Base-by-base conservation (phyloP, 2,888 invertebrate genomes). In the Eledona agricola region DNA sequence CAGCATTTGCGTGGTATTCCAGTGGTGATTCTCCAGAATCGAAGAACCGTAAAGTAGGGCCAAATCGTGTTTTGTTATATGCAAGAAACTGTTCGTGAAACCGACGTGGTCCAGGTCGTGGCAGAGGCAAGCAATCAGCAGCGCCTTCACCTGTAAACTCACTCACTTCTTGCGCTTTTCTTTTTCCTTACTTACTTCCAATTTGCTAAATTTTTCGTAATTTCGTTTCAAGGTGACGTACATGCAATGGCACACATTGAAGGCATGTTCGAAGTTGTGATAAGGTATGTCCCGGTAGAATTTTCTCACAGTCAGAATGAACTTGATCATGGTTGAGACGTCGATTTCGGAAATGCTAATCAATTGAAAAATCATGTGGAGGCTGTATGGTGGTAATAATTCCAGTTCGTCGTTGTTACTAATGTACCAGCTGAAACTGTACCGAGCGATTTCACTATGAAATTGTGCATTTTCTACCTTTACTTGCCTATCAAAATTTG, bases 31-130 rank as follows among this genome's bases (percentile, higher is more conserved):
- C 13, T 43, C 31, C 10, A 29, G n/a, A 5, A 12, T 7, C 3
- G 85, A 84, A 4, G 77, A 76, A 35, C 75, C 76, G 72, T 85
- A 85, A 70, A 85, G 79, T 42, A 71, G 68, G 0, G 81, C 72
- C 4, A 85, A 73, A 0, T 79, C 78, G 46, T 84, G 80, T 52
- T 80, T 79, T 54, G 77, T 77, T 4, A 82, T 71, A 45, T 79
- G 69, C 2, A 85, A 72, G 71, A 80, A 85, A 67, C 81, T 83
- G 67, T 85, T 85, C 55, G 84, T 84, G 64, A 74, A 78, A 1
- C 85, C 86, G 0, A 79, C 80, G 63, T 85, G 85, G 72, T 85
- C 84, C 29, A 84, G 59, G 68, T 86, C 85, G 64, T 86, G 86
- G 66, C 83, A 81, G 0, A 85, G 64, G 0, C 83, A 80, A 0